Evolutionary conservation across 2,888 invertebrate species (phyloP).

Genomic region (Panzeria rudis): DNA sequence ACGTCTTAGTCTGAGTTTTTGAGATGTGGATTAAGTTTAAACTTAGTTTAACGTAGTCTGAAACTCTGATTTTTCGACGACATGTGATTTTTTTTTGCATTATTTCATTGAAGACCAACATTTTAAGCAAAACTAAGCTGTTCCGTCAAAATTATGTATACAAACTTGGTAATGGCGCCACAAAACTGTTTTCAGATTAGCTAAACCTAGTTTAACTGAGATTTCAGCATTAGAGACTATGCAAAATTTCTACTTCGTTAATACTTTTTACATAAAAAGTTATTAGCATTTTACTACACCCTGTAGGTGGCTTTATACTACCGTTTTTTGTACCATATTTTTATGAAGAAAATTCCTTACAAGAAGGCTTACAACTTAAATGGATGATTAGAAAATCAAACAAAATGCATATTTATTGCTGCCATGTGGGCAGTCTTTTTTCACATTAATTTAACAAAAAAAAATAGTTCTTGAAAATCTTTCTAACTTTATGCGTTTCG

Average conservation of each 20-base stretch:
- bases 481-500: slow-evolving; percentile 32
- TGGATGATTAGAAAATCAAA: not conserved
- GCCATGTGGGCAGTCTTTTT: slow-evolving; percentile 10
- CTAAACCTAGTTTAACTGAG: too few species aligned
- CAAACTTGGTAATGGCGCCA: too few species aligned
- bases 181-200: too few species aligned
- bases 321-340: not conserved
- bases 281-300: not conserved
- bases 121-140: too few species aligned
- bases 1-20: too few species aligned
- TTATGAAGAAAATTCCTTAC: not conserved
- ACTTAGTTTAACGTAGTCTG: too few species aligned
- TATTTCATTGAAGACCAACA: too few species aligned
- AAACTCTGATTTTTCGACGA: too few species aligned
- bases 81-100: too few species aligned
- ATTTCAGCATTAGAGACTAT: too few species aligned
- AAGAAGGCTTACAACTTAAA: slow-evolving; percentile 4
- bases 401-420: not conserved
- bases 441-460: not conserved
- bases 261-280: not conserved
- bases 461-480: slow-evolving; percentile 3
- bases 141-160: too few species aligned
- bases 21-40: too few species aligned
- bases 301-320: slow-evolving; percentile 18
- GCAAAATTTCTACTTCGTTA: not conserved